Conservation (phyloP, 2,888 invertebrate genomes). For the Trachelus iudaicus region DNA sequence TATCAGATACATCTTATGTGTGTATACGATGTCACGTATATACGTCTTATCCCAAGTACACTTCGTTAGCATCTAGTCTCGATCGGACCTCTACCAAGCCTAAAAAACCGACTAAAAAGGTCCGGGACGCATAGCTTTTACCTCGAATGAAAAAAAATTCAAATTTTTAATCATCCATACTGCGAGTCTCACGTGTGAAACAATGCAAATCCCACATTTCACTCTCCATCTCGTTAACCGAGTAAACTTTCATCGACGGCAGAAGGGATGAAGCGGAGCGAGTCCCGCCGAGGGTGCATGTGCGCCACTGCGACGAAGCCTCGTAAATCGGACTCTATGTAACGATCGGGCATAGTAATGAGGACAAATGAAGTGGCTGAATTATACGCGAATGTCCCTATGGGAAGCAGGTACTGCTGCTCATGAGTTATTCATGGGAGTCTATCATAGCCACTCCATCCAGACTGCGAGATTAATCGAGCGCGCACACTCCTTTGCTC, state of each 20-base stretch:
- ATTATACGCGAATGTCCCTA: conserved; percentile 62
- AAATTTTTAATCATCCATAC: neutral
- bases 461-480: conserved; percentile 64
- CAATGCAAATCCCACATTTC: neutral
- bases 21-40: too few species aligned
- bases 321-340: conserved; percentile 55
- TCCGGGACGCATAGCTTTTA: neutral
- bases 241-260: neutral
- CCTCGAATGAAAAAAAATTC: neutral
- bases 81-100: neutral
- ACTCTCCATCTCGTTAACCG: neutral
- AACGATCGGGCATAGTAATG: conserved; percentile 62
- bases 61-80: neutral
- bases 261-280: neutral
- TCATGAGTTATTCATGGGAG: conserved; percentile 64
- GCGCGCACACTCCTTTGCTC: conserved; percentile 56
- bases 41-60: neutral
- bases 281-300: neutral
- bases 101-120: neutral
- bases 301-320: conserved; percentile 10
- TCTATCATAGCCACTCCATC: conserved; percentile 64
- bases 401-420: conserved; percentile 50
- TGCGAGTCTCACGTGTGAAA: neutral
- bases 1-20: too few species aligned
- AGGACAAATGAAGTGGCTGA: conserved; percentile 64